Conservation (phyloP, 2,797 vertebrate genomes). For the Cossypha caffra region DNA sequence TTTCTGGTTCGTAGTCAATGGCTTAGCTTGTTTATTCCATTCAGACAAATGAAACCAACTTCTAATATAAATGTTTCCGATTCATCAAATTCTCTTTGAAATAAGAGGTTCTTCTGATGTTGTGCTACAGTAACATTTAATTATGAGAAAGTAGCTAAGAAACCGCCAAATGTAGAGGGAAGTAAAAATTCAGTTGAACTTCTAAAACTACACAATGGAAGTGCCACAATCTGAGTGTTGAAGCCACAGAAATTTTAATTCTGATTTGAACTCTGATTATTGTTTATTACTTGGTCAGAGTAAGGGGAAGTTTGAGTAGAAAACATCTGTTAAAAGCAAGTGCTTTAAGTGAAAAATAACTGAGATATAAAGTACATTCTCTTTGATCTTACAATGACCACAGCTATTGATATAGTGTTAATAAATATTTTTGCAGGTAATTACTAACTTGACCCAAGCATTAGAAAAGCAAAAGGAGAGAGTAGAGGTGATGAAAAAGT, state of each 20-base stretch:
- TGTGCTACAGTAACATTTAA: not conserved
- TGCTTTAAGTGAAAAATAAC: not conserved
- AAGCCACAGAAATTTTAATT: not conserved
- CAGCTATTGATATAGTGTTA: not conserved
- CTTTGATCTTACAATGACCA: not conserved
- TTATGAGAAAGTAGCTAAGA: not conserved
- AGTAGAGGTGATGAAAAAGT: conserved; percentile 86
- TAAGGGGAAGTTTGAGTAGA: not conserved
- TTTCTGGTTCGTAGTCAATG: not conserved
- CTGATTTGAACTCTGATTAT: not conserved
- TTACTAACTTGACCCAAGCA: conserved; percentile 85
- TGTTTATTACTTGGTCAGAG: not conserved
- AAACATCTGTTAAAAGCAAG: not conserved
- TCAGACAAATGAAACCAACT: not conserved
- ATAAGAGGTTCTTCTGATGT: not conserved
- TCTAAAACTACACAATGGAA: not conserved
- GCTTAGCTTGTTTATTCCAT: not conserved
- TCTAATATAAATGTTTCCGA: not conserved
- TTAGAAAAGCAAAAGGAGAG: conserved; percentile 89
- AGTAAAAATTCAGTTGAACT: not conserved
- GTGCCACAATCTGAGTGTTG: not conserved
- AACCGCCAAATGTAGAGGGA: not conserved
- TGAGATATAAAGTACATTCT: not conserved
- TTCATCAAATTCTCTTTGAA: not conserved
- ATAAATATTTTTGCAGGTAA: conserved; percentile 81